Conservation (phyloP, 2,888 invertebrate species). For the Tipula vernalis region DNA sequence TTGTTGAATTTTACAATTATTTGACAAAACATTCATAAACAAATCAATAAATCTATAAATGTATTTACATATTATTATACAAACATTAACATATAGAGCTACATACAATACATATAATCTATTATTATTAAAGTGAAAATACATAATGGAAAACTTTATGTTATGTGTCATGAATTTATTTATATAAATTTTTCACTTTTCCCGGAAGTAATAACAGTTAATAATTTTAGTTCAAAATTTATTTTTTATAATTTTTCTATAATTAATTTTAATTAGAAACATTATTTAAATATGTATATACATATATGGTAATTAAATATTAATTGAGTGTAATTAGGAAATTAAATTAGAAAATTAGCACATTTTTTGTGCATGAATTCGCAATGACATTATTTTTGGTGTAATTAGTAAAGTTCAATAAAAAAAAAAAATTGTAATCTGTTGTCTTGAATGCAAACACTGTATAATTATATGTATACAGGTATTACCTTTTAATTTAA, state of each 20-base stretch:
- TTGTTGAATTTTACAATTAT: not conserved
- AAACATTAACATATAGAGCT: not conserved
- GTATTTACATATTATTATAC: not conserved
- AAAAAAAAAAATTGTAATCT: too few species aligned
- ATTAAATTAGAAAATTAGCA: not conserved
- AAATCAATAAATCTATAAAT: not conserved
- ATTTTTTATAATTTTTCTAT: not conserved
- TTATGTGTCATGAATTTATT: not conserved
- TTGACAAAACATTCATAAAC: not conserved
- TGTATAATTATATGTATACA: too few species aligned
- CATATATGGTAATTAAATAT: not conserved
- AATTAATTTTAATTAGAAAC: not conserved
- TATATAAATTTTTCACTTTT: not conserved
- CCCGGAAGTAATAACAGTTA: not conserved
- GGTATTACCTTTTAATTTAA: too few species aligned
- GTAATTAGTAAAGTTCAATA: too few species aligned
- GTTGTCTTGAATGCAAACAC: too few species aligned
- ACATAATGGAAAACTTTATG: not conserved
- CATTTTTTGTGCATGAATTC: not conserved
- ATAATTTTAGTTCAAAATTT: not conserved
- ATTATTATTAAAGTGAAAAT: not conserved
- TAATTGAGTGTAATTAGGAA: not conserved
- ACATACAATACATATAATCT: not conserved
- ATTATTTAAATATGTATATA: not conserved
- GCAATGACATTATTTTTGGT: not conserved